Conservation (phyloP, 2,888 invertebrate genomes). For the Leptura quadrifasciata region DNA sequence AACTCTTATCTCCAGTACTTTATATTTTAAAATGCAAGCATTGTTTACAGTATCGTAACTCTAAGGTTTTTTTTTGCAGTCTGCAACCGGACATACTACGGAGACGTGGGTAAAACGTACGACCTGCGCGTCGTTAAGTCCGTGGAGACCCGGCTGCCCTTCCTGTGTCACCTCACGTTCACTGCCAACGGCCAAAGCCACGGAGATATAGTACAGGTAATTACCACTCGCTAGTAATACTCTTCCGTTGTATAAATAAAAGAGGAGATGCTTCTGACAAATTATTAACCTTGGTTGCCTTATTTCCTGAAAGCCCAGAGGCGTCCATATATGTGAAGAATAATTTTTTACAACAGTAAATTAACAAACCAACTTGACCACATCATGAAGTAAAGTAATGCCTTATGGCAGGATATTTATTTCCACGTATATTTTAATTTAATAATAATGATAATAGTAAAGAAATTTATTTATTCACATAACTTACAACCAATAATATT, state of each 20-base stretch:
- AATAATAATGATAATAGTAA: too few species aligned
- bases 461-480: too few species aligned
- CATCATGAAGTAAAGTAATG: too few species aligned
- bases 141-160: conserved; percentile 85
- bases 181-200: conserved; percentile 92
- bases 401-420: too few species aligned
- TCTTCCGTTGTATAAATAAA: conserved; percentile 4
- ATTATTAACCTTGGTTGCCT: conserved; percentile 7
- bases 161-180: conserved; percentile 93
- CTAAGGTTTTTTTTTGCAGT: conserved; percentile 74
- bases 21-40: conserved; percentile 41
- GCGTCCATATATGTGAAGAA: too few species aligned
- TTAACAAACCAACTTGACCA: too few species aligned
- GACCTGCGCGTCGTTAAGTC: conserved; percentile 85
- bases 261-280: conserved; percentile 16
- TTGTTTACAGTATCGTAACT: conserved; percentile 35
- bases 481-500: too few species aligned
- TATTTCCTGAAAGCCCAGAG: background rate
- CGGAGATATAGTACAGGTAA: conserved; percentile 91
- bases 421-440: too few species aligned
- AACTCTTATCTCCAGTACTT: conserved; percentile 10
- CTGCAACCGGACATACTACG: conserved; percentile 94
- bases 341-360: too few species aligned
- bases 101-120: conserved; percentile 89
- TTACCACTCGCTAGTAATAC: conserved; percentile 37